A percentile compares a stretch with the other conserved stretches of the same genome.
Conservation (phyloP, 2,888 invertebrate genomes). For the Coelogynopora nodosa region DNA sequence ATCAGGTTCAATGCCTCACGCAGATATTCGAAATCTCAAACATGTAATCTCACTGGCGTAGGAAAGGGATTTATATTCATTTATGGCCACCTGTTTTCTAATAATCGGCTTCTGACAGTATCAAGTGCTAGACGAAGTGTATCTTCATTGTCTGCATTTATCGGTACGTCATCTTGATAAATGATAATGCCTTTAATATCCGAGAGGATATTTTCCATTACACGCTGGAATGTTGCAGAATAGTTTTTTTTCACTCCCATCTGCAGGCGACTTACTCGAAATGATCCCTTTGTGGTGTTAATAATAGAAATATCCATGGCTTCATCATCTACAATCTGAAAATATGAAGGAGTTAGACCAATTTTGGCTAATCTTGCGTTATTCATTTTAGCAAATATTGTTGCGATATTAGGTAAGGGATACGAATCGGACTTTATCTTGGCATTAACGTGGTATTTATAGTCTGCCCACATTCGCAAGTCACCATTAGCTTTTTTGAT, state of each 20-base stretch:
- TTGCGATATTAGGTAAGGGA: slow-evolving; percentile 35
- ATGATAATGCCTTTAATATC: background rate
- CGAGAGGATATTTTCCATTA: background rate
- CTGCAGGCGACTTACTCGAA: slow-evolving; percentile 14
- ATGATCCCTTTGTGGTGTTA: slow-evolving; percentile 33
- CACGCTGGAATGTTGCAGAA: slow-evolving; percentile 1
- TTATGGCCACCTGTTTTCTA: background rate
- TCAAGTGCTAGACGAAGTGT: background rate
- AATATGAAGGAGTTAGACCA: slow-evolving; percentile 20
- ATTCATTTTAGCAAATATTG: background rate
- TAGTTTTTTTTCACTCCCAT: slow-evolving; percentile 40
- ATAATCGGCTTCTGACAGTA: background rate
- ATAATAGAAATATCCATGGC: slow-evolving; percentile 30
- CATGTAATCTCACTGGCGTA: background rate
- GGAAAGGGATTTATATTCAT: background rate
- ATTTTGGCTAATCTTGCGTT: background rate
- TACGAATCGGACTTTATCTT: slow-evolving; percentile 38
- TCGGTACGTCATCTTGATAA: background rate
- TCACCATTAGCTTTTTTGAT: slow-evolving; percentile 17
- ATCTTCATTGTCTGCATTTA: background rate
- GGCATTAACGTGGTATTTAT: slow-evolving; percentile 30
- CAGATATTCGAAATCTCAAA: background rate
- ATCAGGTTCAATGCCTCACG: background rate
- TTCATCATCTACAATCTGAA: slow-evolving; percentile 32
- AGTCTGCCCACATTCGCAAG: slow-evolving; percentile 37